These are phyloP conservation scores for Lithodes maja DNA, from an alignment of 2,888 invertebrate species.

Conservation along the genomic window DNA sequence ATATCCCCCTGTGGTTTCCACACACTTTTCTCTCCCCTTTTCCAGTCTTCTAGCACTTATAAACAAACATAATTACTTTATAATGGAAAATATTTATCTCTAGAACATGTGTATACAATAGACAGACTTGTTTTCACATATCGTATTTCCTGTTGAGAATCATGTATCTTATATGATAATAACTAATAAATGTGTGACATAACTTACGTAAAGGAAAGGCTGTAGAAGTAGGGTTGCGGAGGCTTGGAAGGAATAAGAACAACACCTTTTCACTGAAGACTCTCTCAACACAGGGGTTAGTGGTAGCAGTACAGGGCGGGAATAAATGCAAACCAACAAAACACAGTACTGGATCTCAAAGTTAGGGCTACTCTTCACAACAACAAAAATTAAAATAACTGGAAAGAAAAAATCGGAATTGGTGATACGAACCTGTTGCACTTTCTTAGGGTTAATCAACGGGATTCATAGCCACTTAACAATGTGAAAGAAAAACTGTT, in stretches of 20 bases:
- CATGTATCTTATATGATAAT: too few relatives aligned
- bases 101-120: background rate
- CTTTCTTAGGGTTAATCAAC: background rate
- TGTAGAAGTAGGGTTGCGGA: conserved; percentile 64
- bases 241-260: conserved; percentile 66
- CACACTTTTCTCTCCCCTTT: too few relatives aligned
- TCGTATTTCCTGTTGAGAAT: too few relatives aligned
- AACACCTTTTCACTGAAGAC: conserved; percentile 63
- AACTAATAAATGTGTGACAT: background rate
- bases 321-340: background rate
- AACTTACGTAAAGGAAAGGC: conserved; percentile 64
- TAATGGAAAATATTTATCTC: background rate
- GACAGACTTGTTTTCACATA: background rate
- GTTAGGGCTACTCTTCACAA: background rate
- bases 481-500: too few relatives aligned
- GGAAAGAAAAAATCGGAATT: too few relatives aligned
- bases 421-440: background rate
- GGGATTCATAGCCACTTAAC: background rate
- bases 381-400: background rate
- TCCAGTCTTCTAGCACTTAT: background rate
- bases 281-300: conserved; percentile 50
- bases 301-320: background rate
- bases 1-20: too few relatives aligned
- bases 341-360: background rate
- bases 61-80: background rate